phyloP scores from a whole-genome alignment of 2,888 invertebrate species.

The Ischnura elegans region DNA sequence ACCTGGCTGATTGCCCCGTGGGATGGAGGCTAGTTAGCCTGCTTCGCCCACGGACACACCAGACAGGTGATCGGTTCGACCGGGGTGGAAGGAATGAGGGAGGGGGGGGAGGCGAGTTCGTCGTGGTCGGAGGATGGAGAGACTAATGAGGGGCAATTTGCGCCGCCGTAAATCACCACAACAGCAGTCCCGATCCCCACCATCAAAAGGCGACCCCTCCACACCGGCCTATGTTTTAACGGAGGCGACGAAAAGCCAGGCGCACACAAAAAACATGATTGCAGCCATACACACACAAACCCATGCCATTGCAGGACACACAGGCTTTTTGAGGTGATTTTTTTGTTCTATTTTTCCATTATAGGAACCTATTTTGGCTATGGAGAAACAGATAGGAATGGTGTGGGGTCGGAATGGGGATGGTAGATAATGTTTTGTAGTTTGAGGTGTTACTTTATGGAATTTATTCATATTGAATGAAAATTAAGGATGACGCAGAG shows the following conservation, averaged over 20 bases:
- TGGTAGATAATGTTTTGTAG: no score
- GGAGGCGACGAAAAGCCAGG: conserved; percentile 8
- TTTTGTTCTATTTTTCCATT: background rate
- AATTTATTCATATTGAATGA: no score
- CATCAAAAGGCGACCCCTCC: background rate
- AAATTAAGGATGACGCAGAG: no score
- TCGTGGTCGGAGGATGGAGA: background rate
- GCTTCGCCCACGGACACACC: background rate
- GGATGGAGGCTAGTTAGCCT: background rate
- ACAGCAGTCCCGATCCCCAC: background rate
- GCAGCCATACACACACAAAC: background rate
- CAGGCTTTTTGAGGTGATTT: background rate
- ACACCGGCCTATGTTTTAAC: background rate
- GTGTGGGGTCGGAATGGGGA: no score
- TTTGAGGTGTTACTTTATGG: no score
- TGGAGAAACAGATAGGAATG: no score
- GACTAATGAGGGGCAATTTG: conserved; percentile 38
- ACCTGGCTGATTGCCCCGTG: background rate
- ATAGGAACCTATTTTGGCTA: no score
- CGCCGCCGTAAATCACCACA: conserved; percentile 31
- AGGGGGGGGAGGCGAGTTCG: background rate
- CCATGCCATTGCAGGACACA: no score
- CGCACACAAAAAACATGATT: background rate
- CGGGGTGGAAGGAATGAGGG: background rate
- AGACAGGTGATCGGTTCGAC: background rate